Conservation (phyloP, 2,797 vertebrate species). For the Hippoglossus hippoglossus region DNA sequence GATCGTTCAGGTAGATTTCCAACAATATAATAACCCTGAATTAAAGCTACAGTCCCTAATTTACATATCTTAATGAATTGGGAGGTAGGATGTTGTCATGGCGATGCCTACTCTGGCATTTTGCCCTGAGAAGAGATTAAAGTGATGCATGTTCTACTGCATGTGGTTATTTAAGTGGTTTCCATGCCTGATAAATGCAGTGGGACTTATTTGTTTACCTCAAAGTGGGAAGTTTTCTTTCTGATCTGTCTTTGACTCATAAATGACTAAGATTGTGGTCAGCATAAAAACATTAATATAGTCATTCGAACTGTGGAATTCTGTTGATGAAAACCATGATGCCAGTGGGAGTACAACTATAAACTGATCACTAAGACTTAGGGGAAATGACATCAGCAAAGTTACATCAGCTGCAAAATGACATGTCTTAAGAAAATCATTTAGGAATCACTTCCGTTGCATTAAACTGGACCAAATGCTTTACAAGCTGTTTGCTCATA, state of each 20-base stretch:
- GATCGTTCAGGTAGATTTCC: neutral
- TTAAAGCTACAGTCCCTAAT: neutral
- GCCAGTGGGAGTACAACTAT: neutral
- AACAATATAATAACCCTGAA: too few relatives aligned
- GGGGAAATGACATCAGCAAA: neutral
- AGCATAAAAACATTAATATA: slow-evolving; percentile 15
- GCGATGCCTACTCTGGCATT: neutral
- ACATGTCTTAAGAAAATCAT: slow-evolving; percentile 1
- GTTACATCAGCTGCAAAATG: neutral
- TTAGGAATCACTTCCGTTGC: neutral
- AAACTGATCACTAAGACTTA: neutral
- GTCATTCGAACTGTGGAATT: neutral
- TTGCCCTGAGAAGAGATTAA: neutral
- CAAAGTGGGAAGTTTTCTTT: neutral
- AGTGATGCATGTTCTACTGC: neutral
- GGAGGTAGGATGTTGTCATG: neutral
- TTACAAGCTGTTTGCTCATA: neutral
- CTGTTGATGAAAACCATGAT: slow-evolving; percentile 6
- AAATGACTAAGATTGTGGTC: slow-evolving; percentile 18
- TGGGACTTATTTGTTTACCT: slow-evolving; percentile 11
- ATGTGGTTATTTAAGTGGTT: neutral
- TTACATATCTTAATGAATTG: neutral
- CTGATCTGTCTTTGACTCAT: slow-evolving; percentile 51
- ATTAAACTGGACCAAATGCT: neutral
- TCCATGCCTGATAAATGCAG: neutral